Evolutionary conservation across 1,140 invertebrate genomes (phyloP).

Genomic region (Ceratosolen solmsi): DNA sequence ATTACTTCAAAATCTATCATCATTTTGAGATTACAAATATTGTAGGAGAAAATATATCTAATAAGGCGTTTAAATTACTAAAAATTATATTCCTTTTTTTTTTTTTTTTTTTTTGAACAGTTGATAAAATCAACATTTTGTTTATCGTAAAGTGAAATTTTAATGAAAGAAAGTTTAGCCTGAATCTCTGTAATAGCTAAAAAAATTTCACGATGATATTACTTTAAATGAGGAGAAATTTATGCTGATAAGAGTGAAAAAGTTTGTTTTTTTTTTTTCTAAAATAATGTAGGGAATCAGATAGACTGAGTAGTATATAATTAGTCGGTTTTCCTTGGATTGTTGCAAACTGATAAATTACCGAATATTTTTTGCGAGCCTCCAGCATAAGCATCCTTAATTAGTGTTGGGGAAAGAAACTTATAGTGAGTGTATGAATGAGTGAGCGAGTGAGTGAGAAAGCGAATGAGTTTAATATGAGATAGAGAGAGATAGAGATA

Average conservation of each 20-base stretch:
- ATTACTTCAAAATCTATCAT: too few relatives aligned
- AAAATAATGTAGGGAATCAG: background rate
- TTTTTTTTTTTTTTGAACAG: too few relatives aligned
- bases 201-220: background rate
- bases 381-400: slow-evolving; percentile 13
- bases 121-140: too few relatives aligned
- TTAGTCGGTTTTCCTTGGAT: slow-evolving; percentile 18
- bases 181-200: background rate
- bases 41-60: too few relatives aligned
- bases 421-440: too few relatives aligned
- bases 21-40: too few relatives aligned
- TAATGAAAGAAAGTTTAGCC: background rate
- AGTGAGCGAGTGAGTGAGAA: background rate
- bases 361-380: slow-evolving; percentile 1
- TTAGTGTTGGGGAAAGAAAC: slow-evolving; percentile 23
- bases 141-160: background rate
- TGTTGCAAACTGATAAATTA: slow-evolving; percentile 35
- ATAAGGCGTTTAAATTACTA: too few relatives aligned
- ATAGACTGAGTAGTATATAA: slow-evolving; percentile 6
- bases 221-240: background rate
- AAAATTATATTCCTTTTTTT: too few relatives aligned
- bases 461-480: background rate
- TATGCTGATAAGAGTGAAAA: slow-evolving; percentile 8
- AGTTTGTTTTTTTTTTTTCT: slow-evolving; percentile 14
- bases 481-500: background rate